Conservation (phyloP, 2,888 invertebrate species). For the Opisthograptis luteolata region DNA sequence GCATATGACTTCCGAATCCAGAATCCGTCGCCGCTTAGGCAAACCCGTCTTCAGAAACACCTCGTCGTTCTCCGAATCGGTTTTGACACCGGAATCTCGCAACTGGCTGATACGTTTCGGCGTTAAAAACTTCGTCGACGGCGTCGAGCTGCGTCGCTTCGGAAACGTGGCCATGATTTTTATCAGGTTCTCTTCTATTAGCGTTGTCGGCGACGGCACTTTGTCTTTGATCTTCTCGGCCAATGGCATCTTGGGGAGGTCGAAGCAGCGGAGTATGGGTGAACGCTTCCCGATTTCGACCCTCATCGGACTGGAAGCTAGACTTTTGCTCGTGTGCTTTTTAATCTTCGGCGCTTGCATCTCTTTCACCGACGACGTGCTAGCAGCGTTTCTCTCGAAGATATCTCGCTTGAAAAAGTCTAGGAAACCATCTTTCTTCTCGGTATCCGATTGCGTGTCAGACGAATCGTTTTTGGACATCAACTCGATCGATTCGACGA, state of each 20-base stretch:
- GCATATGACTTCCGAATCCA: constrained; percentile 55
- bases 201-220: constrained; percentile 27
- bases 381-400: constrained; percentile 19
- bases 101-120: constrained; percentile 58
- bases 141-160: constrained; percentile 68
- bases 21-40: constrained; percentile 30
- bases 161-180: constrained; percentile 57
- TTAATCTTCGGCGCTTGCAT: constrained; percentile 25
- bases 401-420: constrained; percentile 59
- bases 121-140: constrained; percentile 46
- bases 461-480: constrained; percentile 53
- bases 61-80: constrained; percentile 71
- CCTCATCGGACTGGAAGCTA: constrained; percentile 62
- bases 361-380: constrained; percentile 46
- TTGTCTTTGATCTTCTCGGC: constrained; percentile 38
- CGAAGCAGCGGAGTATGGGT: constrained; percentile 60
- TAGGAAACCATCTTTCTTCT: constrained; percentile 49
- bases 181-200: constrained; percentile 58
- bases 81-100: constrained; percentile 61
- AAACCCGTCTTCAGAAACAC: constrained; percentile 38
- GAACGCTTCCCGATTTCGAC: constrained; percentile 50
- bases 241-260: constrained; percentile 53
- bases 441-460: constrained; percentile 46
- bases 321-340: constrained; percentile 51
- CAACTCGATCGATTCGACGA: constrained; percentile 61